A percentile compares a stretch with the other conserved stretches of the same genome.
Evolutionary conservation across 2,797 vertebrate genomes (phyloP).

Genomic region (Spinus olivaceus): DNA sequence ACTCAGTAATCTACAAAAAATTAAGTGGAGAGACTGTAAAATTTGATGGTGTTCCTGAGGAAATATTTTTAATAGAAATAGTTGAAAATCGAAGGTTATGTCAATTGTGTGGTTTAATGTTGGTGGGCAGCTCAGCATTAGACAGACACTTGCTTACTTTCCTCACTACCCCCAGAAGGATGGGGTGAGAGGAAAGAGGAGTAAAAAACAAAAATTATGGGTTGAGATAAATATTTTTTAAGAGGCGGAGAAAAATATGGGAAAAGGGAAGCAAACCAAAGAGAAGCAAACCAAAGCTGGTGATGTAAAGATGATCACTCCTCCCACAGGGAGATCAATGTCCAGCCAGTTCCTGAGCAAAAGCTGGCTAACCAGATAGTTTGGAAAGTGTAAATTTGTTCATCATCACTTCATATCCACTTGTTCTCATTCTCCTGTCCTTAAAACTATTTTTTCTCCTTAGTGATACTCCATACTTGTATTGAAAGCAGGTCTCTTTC

Average conservation of each 20-base stretch:
- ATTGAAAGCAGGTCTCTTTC: not conserved
- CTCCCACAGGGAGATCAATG: not conserved
- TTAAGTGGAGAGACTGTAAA: not conserved
- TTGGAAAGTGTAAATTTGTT: not conserved
- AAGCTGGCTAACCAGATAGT: not conserved
- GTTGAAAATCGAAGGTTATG: not conserved
- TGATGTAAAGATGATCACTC: not conserved
- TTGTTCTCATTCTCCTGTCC: not conserved
- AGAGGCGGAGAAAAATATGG: not conserved
- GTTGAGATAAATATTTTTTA: not conserved
- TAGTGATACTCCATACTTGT: not conserved
- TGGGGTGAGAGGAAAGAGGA: not conserved
- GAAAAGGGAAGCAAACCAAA: not conserved
- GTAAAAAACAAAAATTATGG: not conserved
- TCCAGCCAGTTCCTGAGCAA: not conserved
- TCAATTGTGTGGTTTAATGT: not conserved
- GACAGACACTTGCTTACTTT: not conserved
- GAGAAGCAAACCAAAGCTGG: not conserved
- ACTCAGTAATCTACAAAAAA: not conserved
- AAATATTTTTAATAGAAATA: not conserved
- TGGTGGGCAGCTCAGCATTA: not conserved
- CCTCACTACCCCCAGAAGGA: fast-evolving
- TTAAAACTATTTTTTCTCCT: not conserved
- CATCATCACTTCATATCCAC: not conserved
- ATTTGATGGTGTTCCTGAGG: not conserved